Conservation (phyloP, 2,797 vertebrate species). For the Pelochelys cantorii region DNA sequence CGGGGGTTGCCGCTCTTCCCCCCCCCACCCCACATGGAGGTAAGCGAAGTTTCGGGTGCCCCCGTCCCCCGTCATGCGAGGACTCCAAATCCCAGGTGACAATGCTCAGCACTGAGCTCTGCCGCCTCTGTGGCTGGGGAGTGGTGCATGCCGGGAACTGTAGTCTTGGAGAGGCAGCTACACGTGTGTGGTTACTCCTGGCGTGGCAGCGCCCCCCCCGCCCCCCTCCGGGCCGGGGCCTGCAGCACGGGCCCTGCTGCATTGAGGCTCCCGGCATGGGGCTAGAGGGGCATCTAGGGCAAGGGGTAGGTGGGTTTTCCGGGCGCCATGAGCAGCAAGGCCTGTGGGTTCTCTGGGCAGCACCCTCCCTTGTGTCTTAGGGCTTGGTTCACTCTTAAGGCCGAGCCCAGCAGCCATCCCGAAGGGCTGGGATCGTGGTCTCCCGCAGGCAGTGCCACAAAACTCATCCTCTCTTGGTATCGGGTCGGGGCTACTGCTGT, state of each 20-base stretch:
- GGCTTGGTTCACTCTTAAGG: background rate
- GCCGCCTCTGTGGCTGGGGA: accelerated
- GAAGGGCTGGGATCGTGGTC: too few relatives aligned
- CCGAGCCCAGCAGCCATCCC: background rate
- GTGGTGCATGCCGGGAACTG: background rate
- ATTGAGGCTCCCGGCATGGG: background rate
- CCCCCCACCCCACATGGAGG: accelerated
- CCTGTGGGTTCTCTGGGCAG: background rate
- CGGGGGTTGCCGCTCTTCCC: background rate
- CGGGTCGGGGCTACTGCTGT: background rate
- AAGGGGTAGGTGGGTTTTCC: too few relatives aligned
- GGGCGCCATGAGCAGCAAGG: too few relatives aligned
- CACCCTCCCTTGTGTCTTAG: background rate
- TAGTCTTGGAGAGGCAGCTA: background rate
- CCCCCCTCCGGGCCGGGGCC: too few relatives aligned
- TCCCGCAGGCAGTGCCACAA: background rate
- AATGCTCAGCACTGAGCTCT: background rate
- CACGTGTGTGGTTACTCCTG: too few relatives aligned
- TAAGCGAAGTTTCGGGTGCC: accelerated
- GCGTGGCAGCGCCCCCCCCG: too few relatives aligned
- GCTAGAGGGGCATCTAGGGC: too few relatives aligned
- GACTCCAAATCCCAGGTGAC: background rate
- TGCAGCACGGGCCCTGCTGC: background rate
- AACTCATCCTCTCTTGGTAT: background rate
- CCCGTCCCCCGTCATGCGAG: background rate